These are phyloP conservation scores for Cotesia glomerata DNA, from an alignment of 1,140 invertebrate species.

Conservation along the genomic window DNA sequence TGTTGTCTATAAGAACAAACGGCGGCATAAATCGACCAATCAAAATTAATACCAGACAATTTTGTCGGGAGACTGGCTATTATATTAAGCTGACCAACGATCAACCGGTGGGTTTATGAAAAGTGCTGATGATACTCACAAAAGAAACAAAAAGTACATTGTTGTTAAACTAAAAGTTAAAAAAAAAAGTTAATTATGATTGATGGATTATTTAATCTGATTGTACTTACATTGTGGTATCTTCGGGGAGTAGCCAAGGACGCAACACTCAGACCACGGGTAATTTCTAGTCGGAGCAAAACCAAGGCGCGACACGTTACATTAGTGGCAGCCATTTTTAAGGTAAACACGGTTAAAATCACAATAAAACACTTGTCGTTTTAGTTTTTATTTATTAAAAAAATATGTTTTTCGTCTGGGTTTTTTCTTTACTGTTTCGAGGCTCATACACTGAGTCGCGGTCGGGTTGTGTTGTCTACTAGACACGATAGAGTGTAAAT, in stretches of 20 bases:
- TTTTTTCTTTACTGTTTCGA: neutral
- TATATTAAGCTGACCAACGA: neutral
- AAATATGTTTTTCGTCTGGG: neutral
- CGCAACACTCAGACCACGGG: conserved; percentile 47
- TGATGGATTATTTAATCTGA: neutral
- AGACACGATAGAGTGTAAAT: neutral
- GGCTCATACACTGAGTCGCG: neutral
- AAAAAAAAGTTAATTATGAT: conserved; percentile 12
- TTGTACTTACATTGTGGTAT: conserved; percentile 49
- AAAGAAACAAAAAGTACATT: neutral
- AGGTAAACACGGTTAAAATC: conserved; percentile 4
- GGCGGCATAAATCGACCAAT: neutral
- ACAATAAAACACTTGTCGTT: neutral
- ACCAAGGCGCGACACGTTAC: conserved; percentile 48
- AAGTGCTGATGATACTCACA: neutral
- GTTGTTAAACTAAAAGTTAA: neutral
- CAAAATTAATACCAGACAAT: neutral
- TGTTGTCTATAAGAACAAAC: neutral
- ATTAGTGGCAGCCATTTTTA: conserved; percentile 47
- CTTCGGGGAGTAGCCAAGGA: conserved; percentile 45
- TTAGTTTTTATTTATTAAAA: neutral
- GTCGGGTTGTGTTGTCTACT: neutral
- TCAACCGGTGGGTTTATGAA: neutral
- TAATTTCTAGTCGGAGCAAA: conserved; percentile 48
- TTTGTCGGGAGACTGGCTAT: neutral